These are phyloP conservation scores for Phrynosoma blainvillii DNA, from an alignment of 2,113 vertebrate genomes.

Conservation along the genomic window DNA sequence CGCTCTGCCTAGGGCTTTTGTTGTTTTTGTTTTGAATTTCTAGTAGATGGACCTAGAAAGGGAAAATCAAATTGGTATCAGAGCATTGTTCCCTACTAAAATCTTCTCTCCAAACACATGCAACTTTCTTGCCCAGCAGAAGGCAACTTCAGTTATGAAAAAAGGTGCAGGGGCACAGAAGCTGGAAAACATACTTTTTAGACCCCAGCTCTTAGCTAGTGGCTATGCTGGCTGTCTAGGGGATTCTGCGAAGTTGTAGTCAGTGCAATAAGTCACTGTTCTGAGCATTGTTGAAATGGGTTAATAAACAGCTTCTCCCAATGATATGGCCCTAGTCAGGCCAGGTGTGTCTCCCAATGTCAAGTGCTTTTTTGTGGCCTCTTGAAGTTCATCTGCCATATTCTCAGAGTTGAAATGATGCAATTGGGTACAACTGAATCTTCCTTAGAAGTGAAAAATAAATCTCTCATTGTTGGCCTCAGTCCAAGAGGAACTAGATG, in stretches of 20 bases:
- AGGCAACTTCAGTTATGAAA: background rate
- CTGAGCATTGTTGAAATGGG: no score
- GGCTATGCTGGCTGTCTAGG: no score
- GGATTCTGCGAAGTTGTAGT: no score
- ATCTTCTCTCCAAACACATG: background rate
- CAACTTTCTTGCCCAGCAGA: background rate
- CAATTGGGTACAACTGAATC: conserved; percentile 27
- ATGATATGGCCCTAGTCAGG: background rate
- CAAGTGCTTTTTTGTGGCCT: conserved; percentile 29
- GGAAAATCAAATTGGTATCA: no score
- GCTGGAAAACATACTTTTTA: background rate
- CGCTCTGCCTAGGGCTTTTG: background rate
- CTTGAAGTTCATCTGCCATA: conserved; percentile 16
- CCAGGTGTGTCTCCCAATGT: no score
- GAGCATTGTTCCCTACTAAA: background rate
- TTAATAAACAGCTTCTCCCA: background rate
- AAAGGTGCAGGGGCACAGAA: no score
- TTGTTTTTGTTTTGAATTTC: background rate
- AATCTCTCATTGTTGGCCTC: conserved; percentile 43
- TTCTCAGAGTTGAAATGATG: background rate
- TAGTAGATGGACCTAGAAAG: background rate
- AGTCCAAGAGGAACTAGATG: conserved; percentile 58
- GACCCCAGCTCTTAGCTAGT: background rate
- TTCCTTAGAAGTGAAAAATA: conserved; percentile 55
- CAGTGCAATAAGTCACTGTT: no score